Percentiles rank a stretch among this genome's conserved stretches.
Evolutionary conservation across 2,797 vertebrate species (phyloP).

Genomic region (Semaprochilodus insignis): DNA sequence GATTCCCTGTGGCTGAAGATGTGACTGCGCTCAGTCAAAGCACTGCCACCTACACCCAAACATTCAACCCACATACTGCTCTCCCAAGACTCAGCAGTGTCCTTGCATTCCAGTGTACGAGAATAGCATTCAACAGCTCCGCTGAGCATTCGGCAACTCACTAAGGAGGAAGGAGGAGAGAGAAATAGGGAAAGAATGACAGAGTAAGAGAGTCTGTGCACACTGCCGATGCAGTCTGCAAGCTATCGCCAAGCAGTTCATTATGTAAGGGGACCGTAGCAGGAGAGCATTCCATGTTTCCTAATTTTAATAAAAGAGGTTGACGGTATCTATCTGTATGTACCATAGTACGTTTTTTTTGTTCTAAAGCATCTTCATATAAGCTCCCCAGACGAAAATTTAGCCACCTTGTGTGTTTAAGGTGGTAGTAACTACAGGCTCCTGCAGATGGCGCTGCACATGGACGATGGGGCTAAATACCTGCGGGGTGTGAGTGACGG

Average conservation of each 20-base stretch:
- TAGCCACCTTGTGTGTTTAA: too few relatives aligned
- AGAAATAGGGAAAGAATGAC: not conserved
- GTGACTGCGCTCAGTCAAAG: conserved; percentile 43
- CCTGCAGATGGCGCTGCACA: too few relatives aligned
- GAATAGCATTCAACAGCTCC: conserved; percentile 45
- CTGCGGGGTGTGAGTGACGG: too few relatives aligned
- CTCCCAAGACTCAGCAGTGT: conserved; percentile 38
- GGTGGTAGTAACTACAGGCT: too few relatives aligned
- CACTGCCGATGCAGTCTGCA: not conserved
- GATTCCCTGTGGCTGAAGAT: conserved; percentile 52
- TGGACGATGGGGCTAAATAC: too few relatives aligned
- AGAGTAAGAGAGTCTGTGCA: not conserved
- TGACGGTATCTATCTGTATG: too few relatives aligned
- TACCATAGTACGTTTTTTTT: too few relatives aligned
- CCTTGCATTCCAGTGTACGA: conserved; percentile 32
- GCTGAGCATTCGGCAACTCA: conserved; percentile 11
- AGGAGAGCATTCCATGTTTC: too few relatives aligned
- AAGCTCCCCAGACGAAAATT: too few relatives aligned
- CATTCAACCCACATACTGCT: conserved; percentile 44
- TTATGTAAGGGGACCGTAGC: not conserved
- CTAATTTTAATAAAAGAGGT: not conserved
- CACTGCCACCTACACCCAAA: conserved; percentile 54
- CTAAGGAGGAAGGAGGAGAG: not conserved
- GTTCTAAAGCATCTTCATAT: too few relatives aligned
- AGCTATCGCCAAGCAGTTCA: conserved; percentile 1